These are phyloP conservation scores for Arion vulgaris DNA, from an alignment of 1,140 invertebrate genomes.

Conservation along the genomic window DNA sequence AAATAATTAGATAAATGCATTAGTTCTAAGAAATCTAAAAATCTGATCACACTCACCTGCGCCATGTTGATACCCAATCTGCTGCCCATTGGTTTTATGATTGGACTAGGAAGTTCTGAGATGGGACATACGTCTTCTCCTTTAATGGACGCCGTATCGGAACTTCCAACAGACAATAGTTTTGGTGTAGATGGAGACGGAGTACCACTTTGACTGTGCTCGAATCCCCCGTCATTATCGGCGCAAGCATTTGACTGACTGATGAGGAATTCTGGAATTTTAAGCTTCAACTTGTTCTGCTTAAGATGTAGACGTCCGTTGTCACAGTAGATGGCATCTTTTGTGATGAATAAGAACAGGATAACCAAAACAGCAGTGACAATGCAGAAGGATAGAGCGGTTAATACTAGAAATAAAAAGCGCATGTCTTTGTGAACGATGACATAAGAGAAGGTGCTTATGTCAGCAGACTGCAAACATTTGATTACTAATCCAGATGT, in stretches of 20 bases:
- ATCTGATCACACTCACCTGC: constrained; percentile 17
- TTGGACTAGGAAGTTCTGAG: constrained; percentile 22
- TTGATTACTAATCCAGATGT: constrained; percentile 19
- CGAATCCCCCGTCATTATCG: constrained; percentile 30
- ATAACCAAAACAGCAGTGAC: neutral
- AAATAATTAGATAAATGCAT: too few relatives aligned
- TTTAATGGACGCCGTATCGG: constrained; percentile 39
- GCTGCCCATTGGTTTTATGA: constrained; percentile 23
- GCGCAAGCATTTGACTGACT: constrained; percentile 34
- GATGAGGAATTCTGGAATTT: constrained; percentile 38
- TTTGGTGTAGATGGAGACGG: constrained; percentile 37
- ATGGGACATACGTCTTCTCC: constrained; percentile 36
- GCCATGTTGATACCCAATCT: constrained; percentile 39
- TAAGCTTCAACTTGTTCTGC: constrained; percentile 23
- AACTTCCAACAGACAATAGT: constrained; percentile 22
- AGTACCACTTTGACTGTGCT: constrained; percentile 24
- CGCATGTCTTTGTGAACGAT: neutral
- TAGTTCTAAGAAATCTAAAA: too few relatives aligned
- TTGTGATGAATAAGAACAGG: neutral
- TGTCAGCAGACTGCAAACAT: neutral
- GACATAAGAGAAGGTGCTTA: neutral
- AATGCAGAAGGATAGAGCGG: neutral
- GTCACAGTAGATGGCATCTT: constrained; percentile 16
- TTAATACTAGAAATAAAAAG: neutral
- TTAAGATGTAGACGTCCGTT: constrained; percentile 26